These are phyloP conservation scores for Batillaria attramentaria DNA, from an alignment of 1,140 invertebrate genomes.

Conservation along the genomic window DNA sequence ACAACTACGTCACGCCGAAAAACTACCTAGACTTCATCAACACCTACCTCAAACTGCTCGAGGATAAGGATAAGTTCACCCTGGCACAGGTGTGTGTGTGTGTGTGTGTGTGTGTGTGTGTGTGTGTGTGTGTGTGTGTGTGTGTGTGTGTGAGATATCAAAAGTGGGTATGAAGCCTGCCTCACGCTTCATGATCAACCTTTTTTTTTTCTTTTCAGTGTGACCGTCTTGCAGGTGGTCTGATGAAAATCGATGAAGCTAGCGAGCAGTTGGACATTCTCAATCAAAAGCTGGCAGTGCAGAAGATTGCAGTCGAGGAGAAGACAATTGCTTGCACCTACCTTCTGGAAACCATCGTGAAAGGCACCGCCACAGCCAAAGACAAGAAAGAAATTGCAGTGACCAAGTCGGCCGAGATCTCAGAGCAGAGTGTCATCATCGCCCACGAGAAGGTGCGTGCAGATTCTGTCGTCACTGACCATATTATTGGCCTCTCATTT, in stretches of 20 bases:
- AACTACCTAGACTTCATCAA: constrained; percentile 90
- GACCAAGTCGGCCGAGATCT: constrained; percentile 82
- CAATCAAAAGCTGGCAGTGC: constrained; percentile 80
- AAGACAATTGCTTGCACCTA: constrained; percentile 82
- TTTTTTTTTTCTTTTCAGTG: constrained; percentile 75
- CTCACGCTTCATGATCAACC: background rate
- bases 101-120: too few species aligned
- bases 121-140: too few species aligned
- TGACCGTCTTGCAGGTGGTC: constrained; percentile 78
- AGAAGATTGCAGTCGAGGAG: constrained; percentile 81
- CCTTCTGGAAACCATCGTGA: constrained; percentile 78
- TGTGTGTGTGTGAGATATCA: too few species aligned
- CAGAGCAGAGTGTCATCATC: constrained; percentile 83
- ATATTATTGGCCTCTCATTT: background rate
- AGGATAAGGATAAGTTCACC: constrained; percentile 80
- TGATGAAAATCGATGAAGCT: constrained; percentile 85
- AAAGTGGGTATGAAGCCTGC: background rate
- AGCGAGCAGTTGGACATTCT: constrained; percentile 79
- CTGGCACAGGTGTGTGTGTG: constrained; percentile 76
- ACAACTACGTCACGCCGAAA: constrained; percentile 90
- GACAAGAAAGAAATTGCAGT: constrained; percentile 82
- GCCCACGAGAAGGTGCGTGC: constrained; percentile 78
- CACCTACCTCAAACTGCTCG: constrained; percentile 82
- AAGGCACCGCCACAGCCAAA: constrained; percentile 76
- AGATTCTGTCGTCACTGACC: background rate